Conservation (phyloP, 1,140 invertebrate species). For the Aphelenchoides besseyi region DNA sequence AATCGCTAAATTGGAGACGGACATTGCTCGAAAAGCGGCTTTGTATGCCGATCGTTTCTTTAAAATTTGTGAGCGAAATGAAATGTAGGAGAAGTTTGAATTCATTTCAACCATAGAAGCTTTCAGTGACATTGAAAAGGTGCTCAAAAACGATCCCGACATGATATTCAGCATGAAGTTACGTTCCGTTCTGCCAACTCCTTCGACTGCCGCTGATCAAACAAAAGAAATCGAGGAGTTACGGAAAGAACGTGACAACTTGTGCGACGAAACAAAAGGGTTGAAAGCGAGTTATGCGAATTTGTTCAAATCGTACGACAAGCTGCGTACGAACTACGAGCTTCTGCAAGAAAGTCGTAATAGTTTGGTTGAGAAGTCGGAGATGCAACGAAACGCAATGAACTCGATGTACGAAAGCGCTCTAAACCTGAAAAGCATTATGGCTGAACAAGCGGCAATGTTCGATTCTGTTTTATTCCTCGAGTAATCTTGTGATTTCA, state of each 20-base stretch:
- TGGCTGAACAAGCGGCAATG: slow-evolving; percentile 9
- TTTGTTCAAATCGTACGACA: slow-evolving; percentile 16
- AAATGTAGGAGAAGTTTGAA: background rate
- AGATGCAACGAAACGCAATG: slow-evolving; percentile 4
- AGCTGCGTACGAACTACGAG: slow-evolving; percentile 11
- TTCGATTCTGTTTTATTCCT: background rate
- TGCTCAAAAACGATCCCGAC: slow-evolving; percentile 18
- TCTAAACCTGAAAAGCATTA: slow-evolving; percentile 4
- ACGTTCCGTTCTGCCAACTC: background rate
- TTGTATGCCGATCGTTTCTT: slow-evolving; percentile 15
- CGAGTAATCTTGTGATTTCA: background rate
- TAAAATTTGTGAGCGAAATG: slow-evolving; percentile 17
- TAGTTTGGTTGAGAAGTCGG: background rate
- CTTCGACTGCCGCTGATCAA: slow-evolving; percentile 13
- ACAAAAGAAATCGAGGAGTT: slow-evolving; percentile 16
- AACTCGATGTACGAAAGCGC: slow-evolving; percentile 1
- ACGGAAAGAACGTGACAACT: slow-evolving; percentile 9
- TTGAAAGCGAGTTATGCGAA: slow-evolving; percentile 11
- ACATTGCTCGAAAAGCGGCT: slow-evolving; percentile 1
- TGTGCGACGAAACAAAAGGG: slow-evolving; percentile 16
- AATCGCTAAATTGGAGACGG: slow-evolving; percentile 5
- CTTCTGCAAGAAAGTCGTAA: background rate
- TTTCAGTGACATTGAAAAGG: slow-evolving; percentile 11
- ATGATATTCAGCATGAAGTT: slow-evolving; percentile 14
- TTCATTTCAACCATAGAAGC: background rate